phyloP scores from a whole-genome alignment of 2,888 invertebrate genomes.

The Odontothrips loti region DNA sequence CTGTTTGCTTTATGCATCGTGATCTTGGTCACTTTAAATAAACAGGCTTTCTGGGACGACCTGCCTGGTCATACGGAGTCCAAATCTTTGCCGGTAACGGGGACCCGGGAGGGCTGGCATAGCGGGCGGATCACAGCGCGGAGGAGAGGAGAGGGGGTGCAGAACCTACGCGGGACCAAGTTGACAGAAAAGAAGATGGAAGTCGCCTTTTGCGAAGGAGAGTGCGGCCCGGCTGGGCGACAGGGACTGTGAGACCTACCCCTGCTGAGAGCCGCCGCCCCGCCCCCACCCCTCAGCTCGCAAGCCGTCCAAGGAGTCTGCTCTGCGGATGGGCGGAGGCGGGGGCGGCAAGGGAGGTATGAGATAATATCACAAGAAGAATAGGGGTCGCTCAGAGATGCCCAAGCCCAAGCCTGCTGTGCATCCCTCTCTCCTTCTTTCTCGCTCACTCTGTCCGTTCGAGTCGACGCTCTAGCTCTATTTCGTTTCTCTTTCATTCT shows the following conservation, averaged over 20 bases:
- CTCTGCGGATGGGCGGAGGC: background rate
- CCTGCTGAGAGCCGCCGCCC: background rate
- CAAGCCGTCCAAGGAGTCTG: background rate
- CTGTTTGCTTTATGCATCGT: too few relatives aligned
- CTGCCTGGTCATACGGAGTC: too few relatives aligned
- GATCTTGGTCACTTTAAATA: too few relatives aligned
- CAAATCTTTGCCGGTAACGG: background rate
- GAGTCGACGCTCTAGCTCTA: background rate
- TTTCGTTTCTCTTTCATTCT: background rate
- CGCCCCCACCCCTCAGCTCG: background rate
- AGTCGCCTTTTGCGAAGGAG: background rate
- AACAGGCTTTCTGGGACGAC: too few relatives aligned
- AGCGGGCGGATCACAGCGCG: too few relatives aligned
- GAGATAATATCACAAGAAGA: constrained; percentile 25
- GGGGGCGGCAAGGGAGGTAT: background rate
- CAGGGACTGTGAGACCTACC: background rate
- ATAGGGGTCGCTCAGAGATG: constrained; percentile 25
- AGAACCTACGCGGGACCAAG: background rate
- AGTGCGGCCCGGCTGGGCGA: background rate
- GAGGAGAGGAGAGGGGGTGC: background rate
- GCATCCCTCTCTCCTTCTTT: background rate
- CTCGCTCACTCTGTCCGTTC: background rate
- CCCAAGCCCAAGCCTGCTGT: background rate
- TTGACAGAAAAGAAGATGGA: constrained; percentile 23
- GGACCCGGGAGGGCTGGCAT: too few relatives aligned